A percentile compares a stretch with the other conserved stretches of the same genome.
phyloP scores from a whole-genome alignment of 2,113 vertebrate species.

The Eulemur rufifrons region DNA sequence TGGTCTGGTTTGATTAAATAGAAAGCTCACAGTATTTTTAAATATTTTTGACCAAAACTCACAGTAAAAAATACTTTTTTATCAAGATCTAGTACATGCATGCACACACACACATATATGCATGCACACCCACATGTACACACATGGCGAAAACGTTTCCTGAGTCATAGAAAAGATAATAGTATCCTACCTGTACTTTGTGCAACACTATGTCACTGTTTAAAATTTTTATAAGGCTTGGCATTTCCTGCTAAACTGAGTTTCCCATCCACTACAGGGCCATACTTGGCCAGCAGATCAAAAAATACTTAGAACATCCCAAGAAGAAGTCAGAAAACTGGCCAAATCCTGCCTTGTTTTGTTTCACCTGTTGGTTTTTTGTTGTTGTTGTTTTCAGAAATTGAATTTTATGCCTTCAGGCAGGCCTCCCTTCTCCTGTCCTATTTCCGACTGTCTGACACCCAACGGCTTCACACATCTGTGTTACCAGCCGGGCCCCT shows the following conservation, averaged over 20 bases:
- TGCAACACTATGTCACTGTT: background rate
- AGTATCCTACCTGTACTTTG: too few relatives aligned
- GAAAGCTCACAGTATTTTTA: background rate
- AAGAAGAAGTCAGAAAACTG: constrained; percentile 20
- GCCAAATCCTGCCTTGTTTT: constrained; percentile 9
- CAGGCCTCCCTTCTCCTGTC: background rate
- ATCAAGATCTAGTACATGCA: background rate
- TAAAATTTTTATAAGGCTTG: background rate
- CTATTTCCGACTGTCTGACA: background rate
- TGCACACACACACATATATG: background rate
- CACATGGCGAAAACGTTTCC: background rate
- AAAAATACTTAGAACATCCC: constrained; percentile 32
- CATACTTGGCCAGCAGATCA: background rate
- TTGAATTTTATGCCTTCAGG: background rate
- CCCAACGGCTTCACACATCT: background rate
- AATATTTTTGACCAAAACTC: background rate
- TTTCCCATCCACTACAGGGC: background rate
- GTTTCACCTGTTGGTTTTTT: background rate
- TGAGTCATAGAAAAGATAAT: background rate
- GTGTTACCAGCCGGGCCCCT: background rate
- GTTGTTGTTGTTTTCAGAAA: background rate
- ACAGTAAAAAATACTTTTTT: background rate
- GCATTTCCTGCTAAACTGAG: background rate
- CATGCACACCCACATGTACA: background rate
- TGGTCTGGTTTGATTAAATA: background rate